Evolutionary conservation across 2,888 invertebrate genomes (phyloP).

Genomic region (Drosophila borealis): DNA sequence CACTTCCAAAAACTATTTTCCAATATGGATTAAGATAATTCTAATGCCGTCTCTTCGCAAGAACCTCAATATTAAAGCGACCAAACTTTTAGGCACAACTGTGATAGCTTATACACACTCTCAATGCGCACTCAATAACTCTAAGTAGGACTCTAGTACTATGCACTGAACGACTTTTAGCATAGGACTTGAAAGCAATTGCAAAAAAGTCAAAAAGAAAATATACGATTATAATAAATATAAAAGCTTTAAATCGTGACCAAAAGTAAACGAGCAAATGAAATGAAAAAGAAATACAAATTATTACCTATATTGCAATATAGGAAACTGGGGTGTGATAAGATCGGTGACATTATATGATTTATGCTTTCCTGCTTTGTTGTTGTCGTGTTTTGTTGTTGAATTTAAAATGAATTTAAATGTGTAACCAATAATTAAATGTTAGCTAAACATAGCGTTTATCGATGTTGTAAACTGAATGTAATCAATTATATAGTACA

Average conservation of each 20-base stretch:
- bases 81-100: slow-evolving; percentile 38
- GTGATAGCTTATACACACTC: slow-evolving; percentile 41
- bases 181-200: not conserved
- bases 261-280: slow-evolving; percentile 12
- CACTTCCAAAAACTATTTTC: no score
- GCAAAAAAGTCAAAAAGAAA: not conserved
- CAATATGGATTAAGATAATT: not conserved
- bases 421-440: slow-evolving; percentile 28
- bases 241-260: slow-evolving; percentile 33
- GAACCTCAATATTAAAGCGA: slow-evolving; percentile 17
- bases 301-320: slow-evolving; percentile 5
- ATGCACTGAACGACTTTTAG: slow-evolving; percentile 13
- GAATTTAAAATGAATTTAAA: slow-evolving; percentile 17
- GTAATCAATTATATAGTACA: slow-evolving; percentile 31
- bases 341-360: slow-evolving; percentile 35
- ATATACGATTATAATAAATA: slow-evolving; percentile 6
- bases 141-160: slow-evolving; percentile 19
- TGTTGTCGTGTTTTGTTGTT: slow-evolving; percentile 30
- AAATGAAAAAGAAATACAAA: slow-evolving; percentile 3
- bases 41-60: slow-evolving; percentile 18
- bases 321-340: slow-evolving; percentile 35
- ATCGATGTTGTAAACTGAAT: slow-evolving; percentile 65
- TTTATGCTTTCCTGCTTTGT: slow-evolving; percentile 43
- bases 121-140: slow-evolving; percentile 7
- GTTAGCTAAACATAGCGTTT: slow-evolving; percentile 47